A percentile compares a stretch with the other conserved stretches of the same genome.
These are phyloP conservation scores for Petrocephalus schoutedeni DNA, from an alignment of 2,797 vertebrate species.

Conservation along the genomic window DNA sequence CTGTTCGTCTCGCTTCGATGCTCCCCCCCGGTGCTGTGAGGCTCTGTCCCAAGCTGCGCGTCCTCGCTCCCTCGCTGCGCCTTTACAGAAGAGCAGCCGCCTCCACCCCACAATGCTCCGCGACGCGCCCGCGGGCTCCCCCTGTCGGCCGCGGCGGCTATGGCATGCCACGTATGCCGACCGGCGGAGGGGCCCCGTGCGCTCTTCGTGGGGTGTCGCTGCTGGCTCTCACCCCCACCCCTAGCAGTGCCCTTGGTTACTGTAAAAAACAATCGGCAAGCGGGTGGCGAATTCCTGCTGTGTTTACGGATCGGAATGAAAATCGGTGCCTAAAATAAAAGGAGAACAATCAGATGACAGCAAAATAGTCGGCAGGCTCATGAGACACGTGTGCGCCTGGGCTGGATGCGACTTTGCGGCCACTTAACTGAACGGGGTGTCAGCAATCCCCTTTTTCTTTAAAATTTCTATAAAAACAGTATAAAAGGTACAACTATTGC, in stretches of 20 bases:
- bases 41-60: slow-evolving; percentile 55
- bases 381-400: not conserved
- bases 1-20: not conserved
- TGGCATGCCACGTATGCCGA: slow-evolving; percentile 66
- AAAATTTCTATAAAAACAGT: not conserved
- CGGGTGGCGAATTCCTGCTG: not conserved
- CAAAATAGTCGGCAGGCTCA: not conserved
- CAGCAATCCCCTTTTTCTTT: not conserved
- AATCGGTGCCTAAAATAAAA: not conserved
- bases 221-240: not conserved
- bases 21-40: slow-evolving; percentile 35
- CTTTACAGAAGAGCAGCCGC: slow-evolving; percentile 52
- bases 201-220: not conserved
- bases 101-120: slow-evolving; percentile 73
- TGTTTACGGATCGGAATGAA: not conserved
- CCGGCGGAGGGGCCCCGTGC: not conserved
- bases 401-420: not conserved
- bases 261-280: not conserved
- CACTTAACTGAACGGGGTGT: not conserved
- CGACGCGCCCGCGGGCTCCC: slow-evolving; percentile 52
- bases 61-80: slow-evolving; percentile 32
- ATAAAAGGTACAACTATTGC: not conserved
- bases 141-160: slow-evolving; percentile 45
- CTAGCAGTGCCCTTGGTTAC: not conserved
- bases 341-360: not conserved